Percentiles rank a stretch among this genome's conserved stretches.
Conservation (phyloP, 2,888 invertebrate species). For the Drosophila pseudotalamancana region DNA sequence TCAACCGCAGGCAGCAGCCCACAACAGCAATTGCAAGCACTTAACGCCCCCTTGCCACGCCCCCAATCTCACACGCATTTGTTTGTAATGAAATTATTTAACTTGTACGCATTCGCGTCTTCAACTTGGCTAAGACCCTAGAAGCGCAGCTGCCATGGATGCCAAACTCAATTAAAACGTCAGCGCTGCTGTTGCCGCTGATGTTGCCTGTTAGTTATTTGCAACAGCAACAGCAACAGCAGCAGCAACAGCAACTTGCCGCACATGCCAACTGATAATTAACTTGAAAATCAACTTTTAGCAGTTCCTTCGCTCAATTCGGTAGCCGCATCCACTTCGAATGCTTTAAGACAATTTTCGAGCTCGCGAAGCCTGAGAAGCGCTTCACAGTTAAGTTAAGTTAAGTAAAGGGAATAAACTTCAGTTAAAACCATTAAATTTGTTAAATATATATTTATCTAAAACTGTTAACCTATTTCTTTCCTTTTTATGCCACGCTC, state of each 20-base stretch:
- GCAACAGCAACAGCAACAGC: slow-evolving; percentile 40
- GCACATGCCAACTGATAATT: slow-evolving; percentile 79
- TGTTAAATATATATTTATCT: no score
- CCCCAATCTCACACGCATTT: slow-evolving; percentile 48
- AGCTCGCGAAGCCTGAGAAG: slow-evolving; percentile 3
- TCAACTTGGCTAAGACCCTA: slow-evolving; percentile 24
- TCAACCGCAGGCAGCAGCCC: not conserved
- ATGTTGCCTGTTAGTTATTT: slow-evolving; percentile 51
- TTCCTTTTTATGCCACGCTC: no score
- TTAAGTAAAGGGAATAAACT: not conserved
- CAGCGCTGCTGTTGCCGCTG: slow-evolving; percentile 45
- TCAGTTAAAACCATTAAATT: not conserved
- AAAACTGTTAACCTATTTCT: no score
- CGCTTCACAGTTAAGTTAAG: not conserved
- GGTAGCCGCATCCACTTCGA: slow-evolving; percentile 22
- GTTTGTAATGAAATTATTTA: slow-evolving; percentile 75
- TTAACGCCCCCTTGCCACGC: slow-evolving; percentile 11
- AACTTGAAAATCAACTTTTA: slow-evolving; percentile 73
- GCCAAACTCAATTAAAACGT: slow-evolving; percentile 78
- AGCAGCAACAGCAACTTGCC: slow-evolving; percentile 42
- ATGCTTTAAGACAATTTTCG: slow-evolving; percentile 24
- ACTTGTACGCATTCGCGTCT: slow-evolving; percentile 55
- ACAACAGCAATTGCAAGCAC: slow-evolving; percentile 38
- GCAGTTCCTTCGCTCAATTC: slow-evolving; percentile 43
- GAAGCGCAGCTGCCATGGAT: slow-evolving; percentile 65